phyloP scores from a whole-genome alignment of 2,797 vertebrate species.

The Tolypeutes matacus region DNA sequence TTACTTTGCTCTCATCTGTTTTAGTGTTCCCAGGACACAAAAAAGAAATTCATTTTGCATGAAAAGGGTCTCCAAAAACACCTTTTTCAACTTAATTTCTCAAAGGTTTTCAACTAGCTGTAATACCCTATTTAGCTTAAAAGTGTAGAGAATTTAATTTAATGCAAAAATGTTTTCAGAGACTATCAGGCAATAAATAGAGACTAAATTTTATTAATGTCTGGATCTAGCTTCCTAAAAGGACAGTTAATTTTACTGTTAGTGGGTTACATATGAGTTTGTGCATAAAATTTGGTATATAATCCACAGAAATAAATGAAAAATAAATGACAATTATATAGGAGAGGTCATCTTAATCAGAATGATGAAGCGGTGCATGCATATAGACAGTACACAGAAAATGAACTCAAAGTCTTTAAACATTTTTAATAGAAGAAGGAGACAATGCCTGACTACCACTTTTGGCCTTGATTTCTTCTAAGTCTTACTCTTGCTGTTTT shows the following conservation, averaged over 20 bases:
- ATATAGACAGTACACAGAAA: not conserved
- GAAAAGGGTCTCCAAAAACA: not conserved
- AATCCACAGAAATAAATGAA: not conserved
- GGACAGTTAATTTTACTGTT: not conserved
- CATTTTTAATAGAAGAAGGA: not conserved
- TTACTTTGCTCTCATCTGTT: not conserved
- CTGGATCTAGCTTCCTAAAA: not conserved
- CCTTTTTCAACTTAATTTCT: conserved; percentile 31
- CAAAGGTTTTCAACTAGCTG: not conserved
- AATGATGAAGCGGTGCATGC: not conserved
- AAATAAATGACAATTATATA: not conserved
- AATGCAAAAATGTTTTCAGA: not conserved
- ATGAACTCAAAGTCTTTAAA: not conserved
- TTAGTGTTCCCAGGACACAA: not conserved
- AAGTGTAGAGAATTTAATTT: not conserved
- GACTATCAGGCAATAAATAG: not conserved
- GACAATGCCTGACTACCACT: not conserved
- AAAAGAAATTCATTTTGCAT: not conserved
- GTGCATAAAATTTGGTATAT: not conserved
- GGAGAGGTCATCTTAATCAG: not conserved
- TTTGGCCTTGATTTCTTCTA: conserved; percentile 19
- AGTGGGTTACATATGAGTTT: not conserved
- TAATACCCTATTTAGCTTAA: not conserved
- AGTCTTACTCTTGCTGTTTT: not conserved
- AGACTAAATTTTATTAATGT: conserved; percentile 8